Percentiles rank a stretch among this genome's conserved stretches.
Evolutionary conservation across 2,113 vertebrate genomes (phyloP).

Genomic region (Colossoma macropomum): DNA sequence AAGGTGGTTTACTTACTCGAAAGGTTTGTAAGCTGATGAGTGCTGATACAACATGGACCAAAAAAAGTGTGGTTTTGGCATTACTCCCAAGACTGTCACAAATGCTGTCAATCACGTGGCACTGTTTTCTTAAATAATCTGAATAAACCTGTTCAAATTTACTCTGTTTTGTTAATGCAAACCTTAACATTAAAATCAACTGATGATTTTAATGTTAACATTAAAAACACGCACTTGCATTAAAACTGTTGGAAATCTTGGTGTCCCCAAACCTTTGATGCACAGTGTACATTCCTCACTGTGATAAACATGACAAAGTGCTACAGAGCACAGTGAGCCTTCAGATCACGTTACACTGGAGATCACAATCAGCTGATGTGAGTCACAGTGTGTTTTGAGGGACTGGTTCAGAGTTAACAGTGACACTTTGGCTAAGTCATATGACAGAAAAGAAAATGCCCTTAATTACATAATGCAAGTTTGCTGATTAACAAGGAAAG

Average conservation of each 20-base stretch:
- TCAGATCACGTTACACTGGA: background rate
- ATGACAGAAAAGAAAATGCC: background rate
- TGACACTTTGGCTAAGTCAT: background rate
- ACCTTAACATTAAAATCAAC: no score
- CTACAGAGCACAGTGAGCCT: background rate
- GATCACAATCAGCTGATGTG: background rate
- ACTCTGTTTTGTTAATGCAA: no score
- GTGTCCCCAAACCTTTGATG: background rate
- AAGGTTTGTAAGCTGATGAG: no score
- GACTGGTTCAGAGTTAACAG: background rate
- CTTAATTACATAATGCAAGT: slow-evolving; percentile 10
- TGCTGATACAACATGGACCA: no score
- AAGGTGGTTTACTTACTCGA: no score
- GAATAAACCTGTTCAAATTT: no score
- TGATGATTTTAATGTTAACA: no score
- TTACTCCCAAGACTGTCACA: no score
- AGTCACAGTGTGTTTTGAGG: slow-evolving; percentile 27
- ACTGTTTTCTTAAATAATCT: no score
- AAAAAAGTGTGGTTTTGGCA: no score
- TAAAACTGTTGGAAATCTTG: background rate
- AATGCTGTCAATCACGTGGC: no score
- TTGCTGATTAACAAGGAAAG: slow-evolving; percentile 13
- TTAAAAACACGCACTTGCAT: no score
- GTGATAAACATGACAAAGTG: background rate
- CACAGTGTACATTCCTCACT: background rate